Evolutionary conservation across 2,797 vertebrate species (phyloP).

Genomic region (Bucorvus abyssinicus): DNA sequence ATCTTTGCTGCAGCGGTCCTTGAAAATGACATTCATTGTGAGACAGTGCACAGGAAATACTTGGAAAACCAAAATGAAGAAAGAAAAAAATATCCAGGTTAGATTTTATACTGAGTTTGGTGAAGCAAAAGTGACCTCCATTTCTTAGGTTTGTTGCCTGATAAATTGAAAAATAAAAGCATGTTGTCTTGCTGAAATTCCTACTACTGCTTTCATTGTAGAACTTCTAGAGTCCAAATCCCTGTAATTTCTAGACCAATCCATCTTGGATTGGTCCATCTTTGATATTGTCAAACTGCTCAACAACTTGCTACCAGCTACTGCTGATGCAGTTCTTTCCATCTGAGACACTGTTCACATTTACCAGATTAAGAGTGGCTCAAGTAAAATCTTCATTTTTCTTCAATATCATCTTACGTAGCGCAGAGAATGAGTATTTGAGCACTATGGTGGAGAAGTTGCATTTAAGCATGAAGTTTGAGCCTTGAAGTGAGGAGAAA

Average conservation of each 20-base stretch:
- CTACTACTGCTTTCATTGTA: not conserved
- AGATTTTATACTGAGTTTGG: not conserved
- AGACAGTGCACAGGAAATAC: not conserved
- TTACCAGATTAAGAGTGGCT: not conserved
- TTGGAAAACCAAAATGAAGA: not conserved
- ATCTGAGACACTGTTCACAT: not conserved
- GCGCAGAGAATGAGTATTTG: not conserved
- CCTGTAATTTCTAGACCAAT: not conserved
- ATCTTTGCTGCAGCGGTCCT: not conserved
- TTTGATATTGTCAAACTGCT: not conserved
- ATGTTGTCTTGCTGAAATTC: not conserved
- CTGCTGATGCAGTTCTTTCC: not conserved
- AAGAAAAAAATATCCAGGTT: not conserved
- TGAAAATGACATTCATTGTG: not conserved
- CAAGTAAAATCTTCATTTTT: not conserved
- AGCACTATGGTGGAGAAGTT: not conserved
- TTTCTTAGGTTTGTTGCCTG: not conserved
- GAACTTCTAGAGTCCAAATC: not conserved
- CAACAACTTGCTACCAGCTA: not conserved
- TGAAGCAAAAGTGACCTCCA: not conserved
- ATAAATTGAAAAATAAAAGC: not conserved
- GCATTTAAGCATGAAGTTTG: not conserved
- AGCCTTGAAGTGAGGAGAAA: not conserved
- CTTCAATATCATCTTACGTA: not conserved
- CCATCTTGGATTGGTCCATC: not conserved